A percentile compares a stretch with the other conserved stretches of the same genome.
These are phyloP conservation scores for Eptesicus fuscus DNA, from an alignment of 2,113 vertebrate species.

Conservation along the genomic window DNA sequence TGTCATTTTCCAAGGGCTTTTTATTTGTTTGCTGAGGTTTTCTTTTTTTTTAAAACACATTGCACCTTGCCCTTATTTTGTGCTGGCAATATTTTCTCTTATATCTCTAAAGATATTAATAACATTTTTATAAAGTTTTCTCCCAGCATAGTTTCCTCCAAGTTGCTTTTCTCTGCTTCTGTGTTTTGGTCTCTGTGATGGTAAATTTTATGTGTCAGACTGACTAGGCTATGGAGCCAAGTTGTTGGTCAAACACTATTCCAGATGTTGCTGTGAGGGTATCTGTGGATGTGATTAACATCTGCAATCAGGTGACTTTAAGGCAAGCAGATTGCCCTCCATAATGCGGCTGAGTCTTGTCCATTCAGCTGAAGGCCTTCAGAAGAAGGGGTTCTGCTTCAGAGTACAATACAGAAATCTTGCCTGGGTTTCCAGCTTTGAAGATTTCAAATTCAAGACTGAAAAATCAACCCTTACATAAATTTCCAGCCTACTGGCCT, in stretches of 20 bases:
- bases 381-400: neutral
- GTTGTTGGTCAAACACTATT: neutral
- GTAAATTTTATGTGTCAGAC: neutral
- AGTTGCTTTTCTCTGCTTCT: neutral
- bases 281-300: neutral
- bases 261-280: neutral
- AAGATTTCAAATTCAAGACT: neutral
- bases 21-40: neutral
- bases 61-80: neutral
- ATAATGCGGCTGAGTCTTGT: neutral
- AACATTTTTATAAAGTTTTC: neutral
- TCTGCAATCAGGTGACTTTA: neutral
- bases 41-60: neutral
- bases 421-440: neutral
- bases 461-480: neutral
- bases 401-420: neutral
- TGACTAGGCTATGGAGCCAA: neutral
- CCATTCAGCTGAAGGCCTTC: neutral
- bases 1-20: neutral
- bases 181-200: neutral
- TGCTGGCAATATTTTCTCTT: neutral
- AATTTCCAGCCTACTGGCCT: neutral
- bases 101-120: neutral
- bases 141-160: neutral
- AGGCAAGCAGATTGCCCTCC: neutral